These are phyloP conservation scores for Chloroceryle aenea DNA, from an alignment of 2,113 vertebrate species.

Conservation along the genomic window DNA sequence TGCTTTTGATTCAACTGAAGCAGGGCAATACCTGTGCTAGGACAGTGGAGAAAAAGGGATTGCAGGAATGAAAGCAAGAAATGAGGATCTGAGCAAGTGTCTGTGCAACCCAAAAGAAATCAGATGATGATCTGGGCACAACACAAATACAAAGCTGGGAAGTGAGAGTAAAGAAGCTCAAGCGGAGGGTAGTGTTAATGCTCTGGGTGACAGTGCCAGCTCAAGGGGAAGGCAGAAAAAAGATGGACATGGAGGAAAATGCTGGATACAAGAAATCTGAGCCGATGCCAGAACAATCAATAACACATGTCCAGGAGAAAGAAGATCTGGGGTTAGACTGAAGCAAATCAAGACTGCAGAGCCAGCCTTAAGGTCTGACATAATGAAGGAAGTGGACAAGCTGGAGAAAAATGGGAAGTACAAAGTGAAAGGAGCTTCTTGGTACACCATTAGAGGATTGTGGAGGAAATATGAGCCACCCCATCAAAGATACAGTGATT, in stretches of 20 bases:
- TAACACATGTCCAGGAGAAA: background rate
- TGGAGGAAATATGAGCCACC: background rate
- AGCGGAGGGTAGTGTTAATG: background rate
- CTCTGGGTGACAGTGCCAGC: background rate
- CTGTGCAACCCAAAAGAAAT: background rate
- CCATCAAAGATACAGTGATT: background rate
- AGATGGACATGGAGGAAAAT: background rate
- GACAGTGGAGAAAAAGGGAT: background rate
- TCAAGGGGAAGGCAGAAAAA: background rate
- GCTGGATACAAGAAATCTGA: background rate
- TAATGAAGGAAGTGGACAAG: background rate
- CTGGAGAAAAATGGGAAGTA: background rate
- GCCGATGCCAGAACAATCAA: background rate
- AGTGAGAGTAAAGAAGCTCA: background rate
- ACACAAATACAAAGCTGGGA: background rate
- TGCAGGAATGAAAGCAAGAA: background rate
- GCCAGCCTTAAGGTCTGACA: background rate
- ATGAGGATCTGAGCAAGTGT: background rate
- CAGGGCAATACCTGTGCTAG: background rate
- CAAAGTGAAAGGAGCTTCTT: background rate
- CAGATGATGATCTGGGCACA: background rate
- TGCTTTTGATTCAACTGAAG: background rate
- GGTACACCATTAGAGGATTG: background rate
- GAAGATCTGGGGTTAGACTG: background rate
- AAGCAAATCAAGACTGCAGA: background rate